A percentile compares a stretch with the other conserved stretches of the same genome.
Conservation (phyloP, 2,797 vertebrate species). For the Odontamblyopus rebecca region DNA sequence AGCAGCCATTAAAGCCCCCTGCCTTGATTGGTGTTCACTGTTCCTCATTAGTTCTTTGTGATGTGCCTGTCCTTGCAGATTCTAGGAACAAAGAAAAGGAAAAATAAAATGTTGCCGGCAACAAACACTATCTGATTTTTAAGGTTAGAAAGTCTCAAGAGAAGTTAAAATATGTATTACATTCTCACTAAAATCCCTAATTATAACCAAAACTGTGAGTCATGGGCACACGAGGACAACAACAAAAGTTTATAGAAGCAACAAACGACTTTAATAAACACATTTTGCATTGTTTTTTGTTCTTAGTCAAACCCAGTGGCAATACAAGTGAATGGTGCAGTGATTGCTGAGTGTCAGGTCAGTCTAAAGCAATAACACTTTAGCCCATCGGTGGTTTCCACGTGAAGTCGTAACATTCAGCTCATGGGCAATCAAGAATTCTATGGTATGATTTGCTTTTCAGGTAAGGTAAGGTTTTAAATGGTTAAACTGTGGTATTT, state of each 20-base stretch:
- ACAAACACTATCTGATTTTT: slow-evolving; percentile 2
- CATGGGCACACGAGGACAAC: background rate
- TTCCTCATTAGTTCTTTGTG: slow-evolving; percentile 22
- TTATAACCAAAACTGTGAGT: slow-evolving; percentile 4
- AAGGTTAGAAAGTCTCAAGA: slow-evolving; percentile 11
- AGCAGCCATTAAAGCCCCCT: slow-evolving; percentile 39
- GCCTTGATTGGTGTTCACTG: slow-evolving; percentile 31
- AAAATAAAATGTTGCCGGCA: background rate
- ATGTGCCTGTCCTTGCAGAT: background rate
- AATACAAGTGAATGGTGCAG: background rate
- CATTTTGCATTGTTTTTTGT: background rate
- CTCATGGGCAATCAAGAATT: background rate
- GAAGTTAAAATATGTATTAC: slow-evolving; percentile 2
- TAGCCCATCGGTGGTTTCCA: background rate
- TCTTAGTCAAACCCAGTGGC: background rate
- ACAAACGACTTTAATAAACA: background rate
- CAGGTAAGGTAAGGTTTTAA: background rate
- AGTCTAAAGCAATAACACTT: background rate
- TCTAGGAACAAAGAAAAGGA: background rate
- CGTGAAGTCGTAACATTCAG: background rate
- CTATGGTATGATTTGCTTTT: background rate
- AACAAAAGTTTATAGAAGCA: background rate
- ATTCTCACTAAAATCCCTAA: background rate
- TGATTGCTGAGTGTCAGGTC: background rate
- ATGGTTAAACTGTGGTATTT: background rate